Evolutionary conservation across 2,797 vertebrate genomes (phyloP).

Genomic region (Chelon auratus): DNA sequence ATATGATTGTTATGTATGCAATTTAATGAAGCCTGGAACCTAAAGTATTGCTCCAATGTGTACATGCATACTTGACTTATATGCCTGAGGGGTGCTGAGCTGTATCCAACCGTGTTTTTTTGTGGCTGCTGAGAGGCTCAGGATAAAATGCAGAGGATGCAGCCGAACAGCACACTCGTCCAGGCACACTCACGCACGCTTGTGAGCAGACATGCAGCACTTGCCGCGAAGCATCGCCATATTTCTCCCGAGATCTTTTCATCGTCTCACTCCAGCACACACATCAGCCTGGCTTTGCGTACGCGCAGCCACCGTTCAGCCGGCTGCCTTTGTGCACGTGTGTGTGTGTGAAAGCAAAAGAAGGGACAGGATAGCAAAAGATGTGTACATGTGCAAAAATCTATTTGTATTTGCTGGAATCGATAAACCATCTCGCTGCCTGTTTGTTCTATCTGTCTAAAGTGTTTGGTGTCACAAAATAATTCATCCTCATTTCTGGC

Average conservation of each 20-base stretch:
- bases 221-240: slow-evolving; percentile 45
- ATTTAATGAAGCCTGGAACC: background rate
- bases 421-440: slow-evolving; percentile 13
- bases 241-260: slow-evolving; percentile 70
- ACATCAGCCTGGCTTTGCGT: slow-evolving; percentile 45
- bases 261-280: slow-evolving; percentile 67
- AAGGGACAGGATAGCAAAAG: background rate
- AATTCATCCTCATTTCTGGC: slow-evolving; percentile 15
- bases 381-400: slow-evolving; percentile 13
- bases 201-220: slow-evolving; percentile 36
- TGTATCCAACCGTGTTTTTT: slow-evolving; percentile 45
- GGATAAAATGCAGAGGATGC: slow-evolving; percentile 50
- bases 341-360: slow-evolving; percentile 5
- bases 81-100: slow-evolving; percentile 31
- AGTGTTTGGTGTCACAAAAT: slow-evolving; percentile 16
- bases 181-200: slow-evolving; percentile 17
- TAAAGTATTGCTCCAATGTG: slow-evolving; percentile 18
- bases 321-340: slow-evolving; percentile 23
- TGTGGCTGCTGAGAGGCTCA: slow-evolving; percentile 36
- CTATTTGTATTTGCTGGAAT: slow-evolving; percentile 10
- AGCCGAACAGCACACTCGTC: slow-evolving; percentile 28
- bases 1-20: background rate
- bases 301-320: slow-evolving; percentile 27
- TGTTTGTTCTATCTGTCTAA: slow-evolving; percentile 14
- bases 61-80: slow-evolving; percentile 9